phyloP scores from a whole-genome alignment of 2,113 vertebrate species.

The Panthera uncia region DNA sequence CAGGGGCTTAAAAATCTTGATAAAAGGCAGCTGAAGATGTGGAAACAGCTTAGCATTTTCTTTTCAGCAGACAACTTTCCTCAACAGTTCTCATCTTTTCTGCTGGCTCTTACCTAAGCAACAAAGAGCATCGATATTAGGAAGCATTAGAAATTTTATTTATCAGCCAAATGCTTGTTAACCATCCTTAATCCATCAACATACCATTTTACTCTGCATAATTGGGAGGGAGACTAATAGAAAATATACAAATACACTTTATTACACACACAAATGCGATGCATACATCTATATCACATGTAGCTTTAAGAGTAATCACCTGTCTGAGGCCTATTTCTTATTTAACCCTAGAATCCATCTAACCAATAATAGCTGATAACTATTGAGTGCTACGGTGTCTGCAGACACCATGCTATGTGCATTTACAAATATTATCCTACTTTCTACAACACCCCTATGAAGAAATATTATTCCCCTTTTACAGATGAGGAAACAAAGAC shows the following conservation, averaged over 20 bases:
- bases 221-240: background rate
- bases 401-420: background rate
- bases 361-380: background rate
- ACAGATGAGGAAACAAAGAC: background rate
- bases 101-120: background rate
- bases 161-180: background rate
- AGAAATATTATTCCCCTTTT: constrained; percentile 14
- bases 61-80: constrained; percentile 4
- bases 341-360: background rate
- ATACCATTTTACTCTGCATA: background rate
- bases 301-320: background rate
- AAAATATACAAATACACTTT: constrained; percentile 17
- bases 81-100: background rate
- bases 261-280: background rate
- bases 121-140: background rate
- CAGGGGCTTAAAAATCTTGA: background rate
- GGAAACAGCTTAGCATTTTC: background rate
- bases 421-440: background rate
- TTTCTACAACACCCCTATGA: background rate
- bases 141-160: constrained; percentile 23
- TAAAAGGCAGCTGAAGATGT: background rate
- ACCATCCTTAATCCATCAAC: background rate
- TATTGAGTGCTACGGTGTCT: background rate
- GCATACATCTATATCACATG: background rate
- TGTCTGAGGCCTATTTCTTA: background rate